phyloP scores from a whole-genome alignment of 2,797 vertebrate species.

The Characodon lateralis region DNA sequence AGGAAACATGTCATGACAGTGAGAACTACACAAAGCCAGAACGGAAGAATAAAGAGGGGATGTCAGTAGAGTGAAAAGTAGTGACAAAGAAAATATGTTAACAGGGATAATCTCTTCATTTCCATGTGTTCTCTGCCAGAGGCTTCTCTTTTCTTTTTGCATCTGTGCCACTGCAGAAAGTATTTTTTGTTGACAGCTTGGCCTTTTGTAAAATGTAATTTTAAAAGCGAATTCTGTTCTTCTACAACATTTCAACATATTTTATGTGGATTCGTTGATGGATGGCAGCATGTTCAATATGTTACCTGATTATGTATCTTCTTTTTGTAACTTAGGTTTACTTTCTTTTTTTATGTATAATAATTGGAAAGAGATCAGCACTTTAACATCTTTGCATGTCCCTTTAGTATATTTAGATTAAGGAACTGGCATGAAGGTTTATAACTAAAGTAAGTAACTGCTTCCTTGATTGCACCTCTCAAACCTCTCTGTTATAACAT shows the following conservation, averaged over 20 bases:
- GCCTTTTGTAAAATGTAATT: background rate
- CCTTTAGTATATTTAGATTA: too few species aligned
- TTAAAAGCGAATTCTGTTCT: background rate
- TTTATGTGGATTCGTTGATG: background rate
- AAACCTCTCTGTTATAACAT: too few species aligned
- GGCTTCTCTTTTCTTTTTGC: background rate
- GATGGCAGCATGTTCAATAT: background rate
- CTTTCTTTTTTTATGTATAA: too few species aligned
- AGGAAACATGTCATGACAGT: conserved; percentile 37
- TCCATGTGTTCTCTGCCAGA: background rate
- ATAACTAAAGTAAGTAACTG: too few species aligned
- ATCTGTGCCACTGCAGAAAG: background rate
- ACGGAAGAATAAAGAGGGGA: conserved; percentile 13
- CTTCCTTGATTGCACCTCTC: too few species aligned
- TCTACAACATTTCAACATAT: background rate
- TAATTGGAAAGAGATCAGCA: too few species aligned
- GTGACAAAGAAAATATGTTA: conserved; percentile 5
- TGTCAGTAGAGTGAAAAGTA: background rate
- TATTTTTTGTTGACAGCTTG: background rate
- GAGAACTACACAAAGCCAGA: conserved; percentile 24
- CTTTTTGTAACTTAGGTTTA: too few species aligned
- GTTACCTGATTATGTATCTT: background rate
- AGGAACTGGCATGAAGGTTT: too few species aligned
- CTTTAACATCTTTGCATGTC: too few species aligned
- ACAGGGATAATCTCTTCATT: background rate